These are phyloP conservation scores for Entelurus aequoreus DNA, from an alignment of 2,113 vertebrate genomes.

Conservation along the genomic window DNA sequence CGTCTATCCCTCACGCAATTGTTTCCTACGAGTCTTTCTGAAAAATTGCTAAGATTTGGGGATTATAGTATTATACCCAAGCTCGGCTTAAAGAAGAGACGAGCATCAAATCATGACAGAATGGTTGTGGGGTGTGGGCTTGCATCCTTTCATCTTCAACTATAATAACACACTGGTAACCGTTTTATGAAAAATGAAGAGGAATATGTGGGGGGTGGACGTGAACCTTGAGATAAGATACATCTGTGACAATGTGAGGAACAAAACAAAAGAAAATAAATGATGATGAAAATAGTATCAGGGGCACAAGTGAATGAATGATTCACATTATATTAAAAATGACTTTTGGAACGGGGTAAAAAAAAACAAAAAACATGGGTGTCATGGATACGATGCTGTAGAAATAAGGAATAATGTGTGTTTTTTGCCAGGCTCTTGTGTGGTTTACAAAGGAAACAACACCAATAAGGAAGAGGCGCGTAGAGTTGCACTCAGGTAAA, in stretches of 20 bases:
- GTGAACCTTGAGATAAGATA: conserved; percentile 45
- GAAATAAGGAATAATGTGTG: conserved; percentile 21
- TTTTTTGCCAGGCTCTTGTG: conserved; percentile 18
- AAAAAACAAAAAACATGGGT: conserved; percentile 24
- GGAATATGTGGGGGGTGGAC: conserved; percentile 14
- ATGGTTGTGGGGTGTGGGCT: conserved; percentile 16
- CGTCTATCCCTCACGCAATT: conserved; percentile 61
- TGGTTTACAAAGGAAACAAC: conserved; percentile 41
- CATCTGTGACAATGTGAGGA: conserved; percentile 23
- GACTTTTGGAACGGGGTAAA: conserved; percentile 43
- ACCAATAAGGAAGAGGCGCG: too few species aligned
- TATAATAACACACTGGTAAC: conserved; percentile 60
- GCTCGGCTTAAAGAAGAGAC: conserved; percentile 59
- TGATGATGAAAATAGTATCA: conserved; percentile 30
- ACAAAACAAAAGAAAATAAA: conserved; percentile 42
- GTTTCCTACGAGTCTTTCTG: conserved; percentile 70
- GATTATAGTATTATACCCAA: conserved; percentile 67
- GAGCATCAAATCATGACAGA: conserved; percentile 45
- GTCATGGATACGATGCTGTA: conserved; percentile 34
- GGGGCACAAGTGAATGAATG: conserved; percentile 39
- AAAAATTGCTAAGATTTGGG: conserved; percentile 72
- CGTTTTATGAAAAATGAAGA: conserved; percentile 41
- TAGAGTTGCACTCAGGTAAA: too few species aligned
- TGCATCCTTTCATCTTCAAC: conserved; percentile 41
- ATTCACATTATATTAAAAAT: conserved; percentile 47